Evolutionary conservation across 2,113 vertebrate species (phyloP), one percentile per base, ranked within the genome.

Genomic region (Girardinichthys multiradiatus): DNA sequence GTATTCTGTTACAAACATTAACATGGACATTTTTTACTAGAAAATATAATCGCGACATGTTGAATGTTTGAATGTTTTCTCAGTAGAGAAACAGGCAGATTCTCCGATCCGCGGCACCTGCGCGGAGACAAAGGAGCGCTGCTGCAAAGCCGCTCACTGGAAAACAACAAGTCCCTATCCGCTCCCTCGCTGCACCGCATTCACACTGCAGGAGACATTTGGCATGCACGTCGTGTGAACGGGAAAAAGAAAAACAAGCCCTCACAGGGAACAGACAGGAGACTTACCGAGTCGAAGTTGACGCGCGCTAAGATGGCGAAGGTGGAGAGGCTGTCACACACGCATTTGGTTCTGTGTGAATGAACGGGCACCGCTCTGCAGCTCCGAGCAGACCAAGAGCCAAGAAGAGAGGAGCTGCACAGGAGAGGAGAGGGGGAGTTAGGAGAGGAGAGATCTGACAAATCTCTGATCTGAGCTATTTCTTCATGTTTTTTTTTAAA

Each of bases 281-380:
- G 79, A 96, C 97, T 98, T 95, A 98, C 97, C 97, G 94, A 95
- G 91, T 98, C 97, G 79, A 95, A 93, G 92, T 92, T 97, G 87
- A 97, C 93, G 94, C 94, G 95, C 90, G 97, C 95, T 96, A 99
- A 97, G 93, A 99, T 97, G 96, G 97, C 97, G 97, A 98, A 98
- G 91, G 96, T 96, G 91, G 97, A 98, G 90, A 97, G 94, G 84
- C 95, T 95, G 94, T 99, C 97, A 96, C 97, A 99, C 81, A 96
- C 94, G 94, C 97, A 99, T 95, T 96, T 96, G 90, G 97, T 98
- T 92, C 95, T 95, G 95, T 94, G 95, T 86, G 96, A 95, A 95
- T 97, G 95, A 90, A 98, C 94, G 80, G 95, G 93, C 86, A 98
- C 95, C 70, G 97, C 96, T 94, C 97, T 97, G 95, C 97, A 99